Percentiles rank a stretch among this genome's conserved stretches.
These are phyloP conservation scores for Nymphalis c-album DNA, from an alignment of 2,888 invertebrate species.

Conservation along the genomic window DNA sequence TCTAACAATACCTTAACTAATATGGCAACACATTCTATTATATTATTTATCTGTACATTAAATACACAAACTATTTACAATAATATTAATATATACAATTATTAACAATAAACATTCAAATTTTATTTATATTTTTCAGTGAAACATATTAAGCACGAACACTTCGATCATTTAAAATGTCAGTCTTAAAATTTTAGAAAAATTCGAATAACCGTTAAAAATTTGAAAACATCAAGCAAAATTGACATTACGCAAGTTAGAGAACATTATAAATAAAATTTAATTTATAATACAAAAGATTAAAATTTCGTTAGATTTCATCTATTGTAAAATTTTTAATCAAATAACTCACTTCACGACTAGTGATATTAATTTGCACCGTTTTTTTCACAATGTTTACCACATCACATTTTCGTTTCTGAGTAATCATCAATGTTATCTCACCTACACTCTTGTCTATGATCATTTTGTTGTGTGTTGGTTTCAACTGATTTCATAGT, in stretches of 20 bases:
- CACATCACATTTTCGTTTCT: constrained; percentile 35
- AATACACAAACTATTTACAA: constrained; percentile 25
- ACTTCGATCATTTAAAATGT: constrained; percentile 29
- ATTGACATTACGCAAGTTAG: constrained; percentile 23
- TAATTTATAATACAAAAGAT: background rate
- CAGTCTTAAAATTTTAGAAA: constrained; percentile 38
- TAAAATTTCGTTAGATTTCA: background rate
- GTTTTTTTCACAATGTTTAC: background rate
- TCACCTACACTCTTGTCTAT: constrained; percentile 32
- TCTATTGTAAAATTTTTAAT: background rate
- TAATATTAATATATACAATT: constrained; percentile 24
- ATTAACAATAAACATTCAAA: constrained; percentile 18
- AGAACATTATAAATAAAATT: background rate
- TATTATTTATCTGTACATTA: constrained; percentile 32
- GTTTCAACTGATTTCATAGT: constrained; percentile 23
- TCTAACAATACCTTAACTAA: constrained; percentile 35
- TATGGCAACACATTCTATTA: constrained; percentile 41
- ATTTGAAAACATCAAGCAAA: constrained; percentile 23
- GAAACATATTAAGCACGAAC: constrained; percentile 4
- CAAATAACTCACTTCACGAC: background rate
- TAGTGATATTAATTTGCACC: background rate
- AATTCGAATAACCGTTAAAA: constrained; percentile 31
- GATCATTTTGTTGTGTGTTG: constrained; percentile 25
- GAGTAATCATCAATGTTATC: constrained; percentile 24
- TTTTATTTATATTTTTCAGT: constrained; percentile 6